Evolutionary conservation across 1,140 invertebrate species (phyloP).

Genomic region (Sycophila sp.): DNA sequence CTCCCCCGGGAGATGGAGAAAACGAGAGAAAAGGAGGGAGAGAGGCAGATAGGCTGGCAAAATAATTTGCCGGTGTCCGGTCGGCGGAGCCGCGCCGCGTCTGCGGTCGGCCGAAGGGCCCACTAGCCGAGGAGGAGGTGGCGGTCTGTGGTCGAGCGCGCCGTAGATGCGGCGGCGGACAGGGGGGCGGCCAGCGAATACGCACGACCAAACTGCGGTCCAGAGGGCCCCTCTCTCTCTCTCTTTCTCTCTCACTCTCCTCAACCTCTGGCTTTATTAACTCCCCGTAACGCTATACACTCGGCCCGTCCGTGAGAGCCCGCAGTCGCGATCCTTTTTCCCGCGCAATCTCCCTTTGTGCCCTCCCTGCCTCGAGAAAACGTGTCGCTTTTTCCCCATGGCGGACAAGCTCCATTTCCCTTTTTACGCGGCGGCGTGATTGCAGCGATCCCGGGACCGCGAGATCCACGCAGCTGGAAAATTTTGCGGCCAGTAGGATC

Average conservation of each 20-base stretch:
- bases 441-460: too few species aligned
- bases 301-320: too few species aligned
- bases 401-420: background rate
- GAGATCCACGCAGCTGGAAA: too few species aligned
- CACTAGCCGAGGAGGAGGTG: slow-evolving; percentile 15
- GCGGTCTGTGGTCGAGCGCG: slow-evolving; percentile 46
- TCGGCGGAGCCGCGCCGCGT: background rate
- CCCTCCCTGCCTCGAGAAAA: slow-evolving; percentile 13
- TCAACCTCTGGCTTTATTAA: slow-evolving; percentile 60
- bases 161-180: slow-evolving; percentile 52
- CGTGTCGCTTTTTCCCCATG: slow-evolving; percentile 7
- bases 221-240: background rate
- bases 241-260: background rate
- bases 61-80: slow-evolving; percentile 13
- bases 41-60: slow-evolving; percentile 30
- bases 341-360: too few species aligned
- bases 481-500: too few species aligned
- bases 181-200: background rate
- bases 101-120: background rate
- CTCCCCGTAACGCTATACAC: slow-evolving; percentile 55
- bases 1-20: slow-evolving; percentile 26
- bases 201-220: background rate
- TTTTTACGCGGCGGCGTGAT: too few species aligned
- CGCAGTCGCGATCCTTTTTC: too few species aligned
- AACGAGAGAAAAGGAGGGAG: slow-evolving; percentile 38